Conservation (phyloP, 2,888 invertebrate species). For the Labia minor region DNA sequence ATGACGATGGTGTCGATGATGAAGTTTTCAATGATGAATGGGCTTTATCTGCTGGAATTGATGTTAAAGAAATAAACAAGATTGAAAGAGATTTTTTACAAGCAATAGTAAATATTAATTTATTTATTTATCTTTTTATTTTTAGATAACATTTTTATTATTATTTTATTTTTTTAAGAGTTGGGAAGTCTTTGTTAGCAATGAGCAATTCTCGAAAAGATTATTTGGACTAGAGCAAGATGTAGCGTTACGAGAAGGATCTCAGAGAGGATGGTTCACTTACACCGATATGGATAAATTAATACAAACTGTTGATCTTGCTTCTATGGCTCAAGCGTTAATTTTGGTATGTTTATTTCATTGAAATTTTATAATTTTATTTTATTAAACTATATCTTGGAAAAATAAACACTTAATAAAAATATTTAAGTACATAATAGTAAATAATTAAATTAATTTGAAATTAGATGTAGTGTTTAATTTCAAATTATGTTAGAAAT, state of each 20-base stretch:
- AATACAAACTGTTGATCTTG: conserved; percentile 39
- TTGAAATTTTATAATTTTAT: background rate
- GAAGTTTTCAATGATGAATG: conserved; percentile 86
- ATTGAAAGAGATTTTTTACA: conserved; percentile 79
- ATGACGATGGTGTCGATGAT: conserved; percentile 86
- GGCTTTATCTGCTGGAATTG: conserved; percentile 74
- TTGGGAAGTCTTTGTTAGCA: conserved; percentile 75
- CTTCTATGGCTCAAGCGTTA: conserved; percentile 41
- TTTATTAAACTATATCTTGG: background rate
- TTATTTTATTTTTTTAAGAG: conserved; percentile 44
- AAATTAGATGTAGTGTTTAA: no score
- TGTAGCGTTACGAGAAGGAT: conserved; percentile 62
- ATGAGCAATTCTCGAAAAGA: conserved; percentile 62
- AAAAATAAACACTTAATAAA: background rate
- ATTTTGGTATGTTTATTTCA: conserved; percentile 34
- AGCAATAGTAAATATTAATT: conserved; percentile 83
- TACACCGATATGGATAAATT: conserved; percentile 63
- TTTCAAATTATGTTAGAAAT: no score
- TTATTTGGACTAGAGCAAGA: conserved; percentile 56
- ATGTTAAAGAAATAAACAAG: conserved; percentile 60
- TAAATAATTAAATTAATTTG: conserved; percentile 15
- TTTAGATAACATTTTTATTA: conserved; percentile 15
- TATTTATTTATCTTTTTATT: conserved; percentile 17
- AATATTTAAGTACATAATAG: background rate
- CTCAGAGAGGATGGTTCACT: conserved; percentile 66